Conservation (phyloP, 2,888 invertebrate species). For the Theretra japonica region DNA sequence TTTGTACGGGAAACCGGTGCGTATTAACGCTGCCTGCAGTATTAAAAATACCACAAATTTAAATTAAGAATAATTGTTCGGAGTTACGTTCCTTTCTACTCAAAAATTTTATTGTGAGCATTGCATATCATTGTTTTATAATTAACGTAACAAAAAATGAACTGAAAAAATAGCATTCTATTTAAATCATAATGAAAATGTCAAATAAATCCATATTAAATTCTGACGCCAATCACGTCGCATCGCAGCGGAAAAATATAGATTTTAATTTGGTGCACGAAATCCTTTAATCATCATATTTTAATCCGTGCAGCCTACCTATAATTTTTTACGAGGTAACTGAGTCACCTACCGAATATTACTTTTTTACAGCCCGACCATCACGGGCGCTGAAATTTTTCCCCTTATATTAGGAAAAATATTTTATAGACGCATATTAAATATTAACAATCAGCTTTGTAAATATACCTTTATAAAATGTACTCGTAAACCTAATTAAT, state of each 20-base stretch:
- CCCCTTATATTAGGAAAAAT: conserved; percentile 47
- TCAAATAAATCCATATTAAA: background rate
- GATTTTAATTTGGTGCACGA: conserved; percentile 21
- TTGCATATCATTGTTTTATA: no score
- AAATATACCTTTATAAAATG: background rate
- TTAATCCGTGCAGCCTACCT: conserved; percentile 54
- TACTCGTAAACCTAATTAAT: background rate
- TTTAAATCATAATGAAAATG: background rate
- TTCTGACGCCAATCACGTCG: background rate
- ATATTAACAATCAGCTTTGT: conserved; percentile 35
- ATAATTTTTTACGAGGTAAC: conserved; percentile 61
- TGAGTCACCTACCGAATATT: conserved; percentile 59
- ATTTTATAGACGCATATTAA: conserved; percentile 47
- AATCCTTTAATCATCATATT: conserved; percentile 39
- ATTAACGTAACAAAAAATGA: no score
- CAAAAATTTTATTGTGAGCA: no score
- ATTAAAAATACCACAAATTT: background rate
- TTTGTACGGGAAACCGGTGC: background rate
- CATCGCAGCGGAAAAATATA: background rate
- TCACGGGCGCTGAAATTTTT: conserved; percentile 58
- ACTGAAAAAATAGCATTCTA: no score
- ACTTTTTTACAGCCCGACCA: conserved; percentile 64
- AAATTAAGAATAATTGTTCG: background rate
- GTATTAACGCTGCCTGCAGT: background rate
- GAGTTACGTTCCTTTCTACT: no score